Percentiles rank a stretch among this genome's conserved stretches.
phyloP scores from a whole-genome alignment of 2,797 vertebrate species.

The Capromys pilorides region DNA sequence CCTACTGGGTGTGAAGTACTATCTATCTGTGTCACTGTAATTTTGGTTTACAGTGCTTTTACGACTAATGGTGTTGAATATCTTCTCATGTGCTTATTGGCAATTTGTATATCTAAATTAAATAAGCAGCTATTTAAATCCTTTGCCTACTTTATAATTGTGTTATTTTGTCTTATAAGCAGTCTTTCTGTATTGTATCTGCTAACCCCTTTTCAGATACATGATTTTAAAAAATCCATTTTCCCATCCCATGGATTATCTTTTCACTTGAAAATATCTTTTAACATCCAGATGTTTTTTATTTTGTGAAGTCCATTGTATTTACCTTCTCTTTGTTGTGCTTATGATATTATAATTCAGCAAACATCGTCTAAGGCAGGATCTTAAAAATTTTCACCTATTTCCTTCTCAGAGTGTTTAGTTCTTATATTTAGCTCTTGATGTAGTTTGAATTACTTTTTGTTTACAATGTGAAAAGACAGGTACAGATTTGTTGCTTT shows the following conservation, averaged over 20 bases:
- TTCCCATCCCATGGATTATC: neutral
- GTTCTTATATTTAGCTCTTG: slow-evolving; percentile 42
- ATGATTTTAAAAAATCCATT: slow-evolving; percentile 14
- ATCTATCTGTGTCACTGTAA: neutral
- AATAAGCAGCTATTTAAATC: slow-evolving; percentile 15
- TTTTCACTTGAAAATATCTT: slow-evolving; percentile 37
- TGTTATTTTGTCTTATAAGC: slow-evolving; percentile 30
- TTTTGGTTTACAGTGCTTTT: slow-evolving; percentile 39
- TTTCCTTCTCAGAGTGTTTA: slow-evolving; percentile 50
- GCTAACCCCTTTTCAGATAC: neutral
- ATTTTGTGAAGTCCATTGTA: neutral
- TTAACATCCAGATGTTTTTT: neutral
- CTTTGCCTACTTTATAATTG: slow-evolving; percentile 34
- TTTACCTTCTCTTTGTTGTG: neutral
- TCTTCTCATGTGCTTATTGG: slow-evolving; percentile 48
- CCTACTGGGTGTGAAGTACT: slow-evolving; percentile 26
- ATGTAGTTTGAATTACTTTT: slow-evolving; percentile 46
- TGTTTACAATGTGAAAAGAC: neutral
- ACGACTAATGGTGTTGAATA: slow-evolving; percentile 23
- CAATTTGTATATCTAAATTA: slow-evolving; percentile 37
- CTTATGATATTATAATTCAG: slow-evolving; percentile 7
- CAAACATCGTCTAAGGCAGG: neutral
- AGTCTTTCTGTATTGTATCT: neutral
- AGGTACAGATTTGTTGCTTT: slow-evolving; percentile 26
- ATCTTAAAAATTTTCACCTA: slow-evolving; percentile 4